Evolutionary conservation across 1,140 invertebrate species (phyloP), one percentile per base, ranked within the genome.

Genomic region (Drosophila sp.): DNA sequence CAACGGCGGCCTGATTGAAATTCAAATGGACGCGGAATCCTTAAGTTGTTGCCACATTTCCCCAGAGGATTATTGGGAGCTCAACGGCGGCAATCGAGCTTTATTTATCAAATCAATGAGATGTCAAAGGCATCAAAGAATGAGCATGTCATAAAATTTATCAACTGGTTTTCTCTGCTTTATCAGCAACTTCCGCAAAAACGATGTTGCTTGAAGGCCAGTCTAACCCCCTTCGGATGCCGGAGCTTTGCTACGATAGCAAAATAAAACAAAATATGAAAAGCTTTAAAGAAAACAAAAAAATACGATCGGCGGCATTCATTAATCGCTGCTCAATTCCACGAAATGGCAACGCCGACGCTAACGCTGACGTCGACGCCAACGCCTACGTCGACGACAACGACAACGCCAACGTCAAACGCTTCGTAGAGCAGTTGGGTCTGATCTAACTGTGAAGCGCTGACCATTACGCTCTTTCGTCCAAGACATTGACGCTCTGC

Each of bases 1-100:
- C 77, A 71, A 41, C 67, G 71, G 62, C 56, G 11, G 36, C 46
- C 75, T 86, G 82, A 87, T 86, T 86, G 78, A 87, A 78, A 86
- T 86, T 86, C 81, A 81, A 86, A 87, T 81, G 71, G 65, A 71
- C 75, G 67, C 74, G 29, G 27, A 34, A 29, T 65, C 61, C 74
- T 66, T 75, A 86, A 86, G 62, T 69, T 36, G 66, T 70, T 62
- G 59, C 45, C 57, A 50, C 72, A 66, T 61, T 57, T 29, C 11
- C 32, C n/a, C 18, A 18, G 45, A 34, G 45, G 9, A 29, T 48
- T 25, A 48, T 11, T 48, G 45, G 11, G 4, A 8, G n/a, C 16
- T 46, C 27, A n/a, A 2, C 3, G 13, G 48, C 2, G 27, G 48
- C 27, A 7, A 2, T 16, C 7, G 41, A 18, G 46, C 16, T 21